Percentiles rank a stretch among this genome's conserved stretches.
Conservation (phyloP, 2,888 invertebrate species). For the Saturnia pavonia region DNA sequence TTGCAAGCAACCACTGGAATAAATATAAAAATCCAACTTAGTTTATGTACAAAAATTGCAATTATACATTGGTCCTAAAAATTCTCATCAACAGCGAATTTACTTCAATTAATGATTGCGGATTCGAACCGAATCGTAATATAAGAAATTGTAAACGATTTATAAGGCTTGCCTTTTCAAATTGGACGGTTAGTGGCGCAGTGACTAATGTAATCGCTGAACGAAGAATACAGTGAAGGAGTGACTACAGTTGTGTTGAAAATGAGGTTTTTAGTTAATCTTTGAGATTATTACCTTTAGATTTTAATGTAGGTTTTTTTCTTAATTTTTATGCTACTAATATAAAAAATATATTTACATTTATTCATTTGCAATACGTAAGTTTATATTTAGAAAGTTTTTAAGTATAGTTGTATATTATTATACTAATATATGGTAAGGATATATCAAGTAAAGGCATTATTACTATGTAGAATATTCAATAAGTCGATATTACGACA, state of each 20-base stretch:
- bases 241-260: constrained; percentile 21
- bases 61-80: background rate
- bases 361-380: background rate
- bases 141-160: constrained; percentile 40
- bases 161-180: constrained; percentile 38
- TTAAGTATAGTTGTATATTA: too few species aligned
- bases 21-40: background rate
- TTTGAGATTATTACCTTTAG: background rate
- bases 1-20: background rate
- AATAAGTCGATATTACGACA: too few species aligned
- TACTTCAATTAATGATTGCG: constrained; percentile 39
- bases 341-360: background rate
- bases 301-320: background rate
- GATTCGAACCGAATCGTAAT: constrained; percentile 34
- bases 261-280: constrained; percentile 12
- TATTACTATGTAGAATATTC: too few species aligned
- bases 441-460: too few species aligned
- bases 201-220: constrained; percentile 45
- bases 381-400: too few species aligned
- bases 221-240: constrained; percentile 44
- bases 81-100: constrained; percentile 1
- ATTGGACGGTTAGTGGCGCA: constrained; percentile 34
- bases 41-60: background rate
- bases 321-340: background rate
- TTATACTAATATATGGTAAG: too few species aligned